Evolutionary conservation across 2,797 vertebrate species (phyloP), one percentile per base, ranked within the genome.

Genomic region (Anguilla anguilla): DNA sequence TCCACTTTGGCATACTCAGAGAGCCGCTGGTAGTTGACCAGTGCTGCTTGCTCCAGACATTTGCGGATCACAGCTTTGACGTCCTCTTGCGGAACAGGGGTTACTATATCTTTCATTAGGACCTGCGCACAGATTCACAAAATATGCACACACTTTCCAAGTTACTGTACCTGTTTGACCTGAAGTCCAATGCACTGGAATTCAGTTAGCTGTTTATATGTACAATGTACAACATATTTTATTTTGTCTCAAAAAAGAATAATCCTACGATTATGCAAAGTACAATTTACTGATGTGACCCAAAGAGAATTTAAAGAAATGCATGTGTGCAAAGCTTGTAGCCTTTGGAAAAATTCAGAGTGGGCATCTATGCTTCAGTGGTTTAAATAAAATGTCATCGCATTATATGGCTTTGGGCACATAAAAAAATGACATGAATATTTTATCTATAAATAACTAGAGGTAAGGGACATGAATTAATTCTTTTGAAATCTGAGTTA

Each of bases 1-100:
- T 99, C 98, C 83, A 99, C 96, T 97, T 99, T 99, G 94, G 99
- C 99, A 90, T 99, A 99, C 92, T 99, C 98, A 81, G 99, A 99
- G 86, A 99, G 96, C 81, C 98, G 97, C 85, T 98, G 98, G 93
- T 99, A 99, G 95, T 99, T 99, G 92, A 99, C 96, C 93, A 99
- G 94, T 88, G 99, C 99, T 57, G 99, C 99, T 95, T 99, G 98
- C 91, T 99, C 98, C 94, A 99, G 96, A 96, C 99, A 99, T 95
- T 96, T 98, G 92, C 98, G 97, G 93, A 99, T 99, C 90, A 99
- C 98, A 74, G 96, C 92, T 96, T 99, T 99, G 90, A 99, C 98
- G 87, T 99, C 98, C 85, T 99, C 98, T 96, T 99, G 98, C 90
- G 97, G 97, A 89, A 98, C 97, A 0, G 98, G 97, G 85, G 98